Base-by-base conservation (phyloP, 1,140 invertebrate genomes). In the Hesperophylax magnus region DNA sequence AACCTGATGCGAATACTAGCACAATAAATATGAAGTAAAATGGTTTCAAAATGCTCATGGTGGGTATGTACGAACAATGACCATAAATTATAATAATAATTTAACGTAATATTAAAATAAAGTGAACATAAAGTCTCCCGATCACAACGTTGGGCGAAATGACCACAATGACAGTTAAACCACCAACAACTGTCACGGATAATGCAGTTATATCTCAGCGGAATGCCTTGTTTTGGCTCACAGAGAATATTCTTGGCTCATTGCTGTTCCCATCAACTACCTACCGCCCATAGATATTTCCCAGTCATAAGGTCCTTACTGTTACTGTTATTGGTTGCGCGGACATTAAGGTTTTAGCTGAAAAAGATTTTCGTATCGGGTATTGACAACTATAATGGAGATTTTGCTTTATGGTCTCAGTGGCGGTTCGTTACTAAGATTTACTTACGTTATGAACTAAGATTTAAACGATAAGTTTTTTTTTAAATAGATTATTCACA, bases 271-370 rank as follows among this genome's bases (percentile, higher is more conserved):
- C n/a, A 24, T 5, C 47, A 17, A 22, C 39, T 47, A 47, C 39
- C 39, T 14, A 47, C 39, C 39, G 39, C 39, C 39, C 9, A 14
- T 11, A 1, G 17, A 52, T 72, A 54, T 52, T 53, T 72, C n/a
- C 69, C 27, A 52, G 69, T 53, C 69, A 72, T 47, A 72, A 72
- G 39, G 69, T 7, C 20, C 69, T 53, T 72, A 72, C 24, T 72
- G 47, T 72, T 53, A 47, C 69, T 72, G 69, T 53, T 72, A 72
- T 72, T 53, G 69, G 69, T 72, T 53, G 24, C 4, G n/a, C 69
- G n/a, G 24, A 52, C 69, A 72, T 72, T 72, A 54, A 27, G 39
- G 69, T 72, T 54, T 54, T 52, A 27, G 63, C 15, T 34, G 63
- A 67, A 27, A 61, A 67, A 67, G 22, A 22, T 67, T 67, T 67